Percentiles rank a stretch among this genome's conserved stretches.
phyloP scores from a whole-genome alignment of 2,797 vertebrate genomes.

The Aythya fuligula region DNA sequence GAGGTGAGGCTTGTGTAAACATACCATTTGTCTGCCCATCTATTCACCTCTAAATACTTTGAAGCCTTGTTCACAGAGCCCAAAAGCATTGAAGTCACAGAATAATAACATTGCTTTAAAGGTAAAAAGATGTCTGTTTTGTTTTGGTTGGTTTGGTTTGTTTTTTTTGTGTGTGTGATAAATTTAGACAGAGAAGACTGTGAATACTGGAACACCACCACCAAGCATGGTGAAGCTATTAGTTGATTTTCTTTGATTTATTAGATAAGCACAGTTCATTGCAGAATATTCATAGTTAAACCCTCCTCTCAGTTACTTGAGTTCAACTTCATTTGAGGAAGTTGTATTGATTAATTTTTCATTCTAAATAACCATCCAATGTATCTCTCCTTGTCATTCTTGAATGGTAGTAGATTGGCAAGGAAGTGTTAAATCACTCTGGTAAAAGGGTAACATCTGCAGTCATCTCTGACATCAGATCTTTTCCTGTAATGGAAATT shows the following conservation, averaged over 20 bases:
- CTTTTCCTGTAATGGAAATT: constrained; percentile 34
- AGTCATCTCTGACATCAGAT: background rate
- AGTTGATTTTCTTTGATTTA: background rate
- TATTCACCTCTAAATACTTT: background rate
- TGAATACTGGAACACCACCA: background rate
- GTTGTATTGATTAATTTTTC: background rate
- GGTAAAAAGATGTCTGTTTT: too few relatives aligned
- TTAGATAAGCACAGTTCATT: background rate
- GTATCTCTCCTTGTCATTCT: background rate
- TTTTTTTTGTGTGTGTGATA: background rate
- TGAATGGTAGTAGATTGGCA: background rate
- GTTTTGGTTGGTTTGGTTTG: too few relatives aligned
- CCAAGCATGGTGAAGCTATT: background rate
- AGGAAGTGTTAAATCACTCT: constrained; percentile 4
- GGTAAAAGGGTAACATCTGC: constrained; percentile 9
- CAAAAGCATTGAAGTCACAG: background rate
- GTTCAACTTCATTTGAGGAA: background rate
- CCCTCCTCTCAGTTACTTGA: background rate
- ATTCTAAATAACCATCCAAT: background rate
- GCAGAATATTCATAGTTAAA: background rate
- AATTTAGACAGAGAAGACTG: background rate
- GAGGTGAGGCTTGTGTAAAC: background rate
- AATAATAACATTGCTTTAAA: background rate
- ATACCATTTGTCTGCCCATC: background rate
- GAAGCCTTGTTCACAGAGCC: background rate